A percentile compares a stretch with the other conserved stretches of the same genome.
Evolutionary conservation across 2,113 vertebrate species (phyloP).

Genomic region (Lepidothrix coronata): DNA sequence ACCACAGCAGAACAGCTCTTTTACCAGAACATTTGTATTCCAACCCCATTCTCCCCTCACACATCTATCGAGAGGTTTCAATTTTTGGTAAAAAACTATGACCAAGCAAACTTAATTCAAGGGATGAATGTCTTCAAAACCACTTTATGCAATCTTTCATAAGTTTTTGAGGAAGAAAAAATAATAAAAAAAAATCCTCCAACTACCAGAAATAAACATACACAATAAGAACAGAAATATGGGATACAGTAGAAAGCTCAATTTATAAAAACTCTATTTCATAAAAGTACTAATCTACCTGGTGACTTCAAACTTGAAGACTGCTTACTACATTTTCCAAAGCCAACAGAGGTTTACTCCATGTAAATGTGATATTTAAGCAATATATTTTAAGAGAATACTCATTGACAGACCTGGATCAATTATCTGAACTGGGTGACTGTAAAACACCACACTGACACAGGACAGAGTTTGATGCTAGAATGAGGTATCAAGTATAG

Average conservation of each 20-base stretch:
- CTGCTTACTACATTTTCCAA: not conserved
- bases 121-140: not conserved
- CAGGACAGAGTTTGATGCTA: not conserved
- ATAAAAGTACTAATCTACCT: not conserved
- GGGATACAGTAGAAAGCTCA: not conserved
- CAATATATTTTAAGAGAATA: not conserved
- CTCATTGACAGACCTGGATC: not conserved
- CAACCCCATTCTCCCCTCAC: not conserved
- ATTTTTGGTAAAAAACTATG: not conserved
- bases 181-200: not conserved
- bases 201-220: not conserved
- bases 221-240: not conserved
- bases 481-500: not conserved
- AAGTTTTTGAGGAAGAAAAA: too few relatives aligned
- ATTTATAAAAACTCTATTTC: not conserved
- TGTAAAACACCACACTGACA: not conserved
- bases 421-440: not conserved
- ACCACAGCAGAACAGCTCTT: not conserved
- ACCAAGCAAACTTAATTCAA: not conserved
- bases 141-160: rapidly evolving
- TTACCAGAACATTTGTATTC: not conserved
- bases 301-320: not conserved
- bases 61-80: not conserved
- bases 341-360: not conserved
- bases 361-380: not conserved